Evolutionary conservation across 2,113 vertebrate genomes (phyloP).

Genomic region (Bettongia penicillata): DNA sequence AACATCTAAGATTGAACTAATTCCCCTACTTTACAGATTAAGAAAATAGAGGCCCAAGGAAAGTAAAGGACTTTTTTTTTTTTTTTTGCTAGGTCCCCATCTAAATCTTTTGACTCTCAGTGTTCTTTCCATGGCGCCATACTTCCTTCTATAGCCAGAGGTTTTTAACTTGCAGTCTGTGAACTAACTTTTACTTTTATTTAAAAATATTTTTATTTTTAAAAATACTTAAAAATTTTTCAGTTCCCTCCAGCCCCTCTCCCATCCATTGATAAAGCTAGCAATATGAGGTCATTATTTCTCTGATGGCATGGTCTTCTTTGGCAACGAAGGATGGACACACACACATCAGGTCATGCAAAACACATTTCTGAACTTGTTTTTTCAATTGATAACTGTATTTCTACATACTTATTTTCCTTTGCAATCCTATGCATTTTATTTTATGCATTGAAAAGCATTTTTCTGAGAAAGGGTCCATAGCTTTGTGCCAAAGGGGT

Average conservation of each 20-base stretch:
- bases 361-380: background rate
- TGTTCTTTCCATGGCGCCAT: background rate
- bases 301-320: too few relatives aligned
- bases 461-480: background rate
- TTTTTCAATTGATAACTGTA: background rate
- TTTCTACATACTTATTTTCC: background rate
- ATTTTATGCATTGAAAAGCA: background rate
- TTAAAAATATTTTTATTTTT: background rate
- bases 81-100: background rate
- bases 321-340: too few relatives aligned
- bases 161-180: background rate
- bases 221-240: background rate
- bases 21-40: background rate
- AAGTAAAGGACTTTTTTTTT: background rate
- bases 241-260: background rate
- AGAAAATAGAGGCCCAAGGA: background rate
- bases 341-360: background rate
- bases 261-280: background rate
- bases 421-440: background rate
- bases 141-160: background rate
- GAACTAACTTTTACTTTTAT: background rate
- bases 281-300: background rate
- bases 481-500: background rate
- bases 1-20: background rate
- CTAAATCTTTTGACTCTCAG: background rate